Percentiles rank a stretch among this genome's conserved stretches.
These are phyloP conservation scores for Sinosuthora webbiana DNA, from an alignment of 2,113 vertebrate species.

Conservation along the genomic window DNA sequence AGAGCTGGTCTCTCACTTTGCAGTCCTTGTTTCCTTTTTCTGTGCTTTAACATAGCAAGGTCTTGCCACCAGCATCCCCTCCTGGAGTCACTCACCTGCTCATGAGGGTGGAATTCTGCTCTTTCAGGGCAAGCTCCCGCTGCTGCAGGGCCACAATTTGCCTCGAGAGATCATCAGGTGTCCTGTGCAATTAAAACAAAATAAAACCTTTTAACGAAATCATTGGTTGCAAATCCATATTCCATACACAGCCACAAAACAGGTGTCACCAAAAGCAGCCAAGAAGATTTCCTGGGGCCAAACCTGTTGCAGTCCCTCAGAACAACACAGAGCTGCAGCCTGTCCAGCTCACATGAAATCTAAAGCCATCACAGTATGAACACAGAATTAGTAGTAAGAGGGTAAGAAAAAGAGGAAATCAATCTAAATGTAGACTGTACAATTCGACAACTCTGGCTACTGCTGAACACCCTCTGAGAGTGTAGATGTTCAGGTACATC, in stretches of 20 bases:
- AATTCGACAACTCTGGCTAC: not conserved
- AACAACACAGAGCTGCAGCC: not conserved
- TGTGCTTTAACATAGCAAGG: not conserved
- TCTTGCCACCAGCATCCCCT: not conserved
- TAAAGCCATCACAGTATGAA: not conserved
- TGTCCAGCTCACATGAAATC: not conserved
- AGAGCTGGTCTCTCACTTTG: not conserved
- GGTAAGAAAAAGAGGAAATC: not conserved
- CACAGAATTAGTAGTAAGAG: not conserved
- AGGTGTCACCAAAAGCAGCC: not conserved
- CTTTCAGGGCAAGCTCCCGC: conserved; percentile 86
- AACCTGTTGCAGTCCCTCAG: not conserved
- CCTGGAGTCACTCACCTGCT: conserved; percentile 78
- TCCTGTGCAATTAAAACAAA: conserved; percentile 73
- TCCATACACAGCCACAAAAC: not conserved
- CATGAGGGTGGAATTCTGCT: conserved; percentile 84
- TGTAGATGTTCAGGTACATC: not conserved
- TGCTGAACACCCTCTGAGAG: not conserved
- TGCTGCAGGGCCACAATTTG: conserved; percentile 92
- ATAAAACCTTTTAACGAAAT: not conserved
- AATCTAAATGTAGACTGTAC: not conserved
- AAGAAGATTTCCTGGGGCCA: not conserved
- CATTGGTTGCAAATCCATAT: not conserved
- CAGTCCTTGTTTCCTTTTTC: not conserved
- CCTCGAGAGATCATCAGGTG: conserved; percentile 91